Conservation (phyloP, 2,888 invertebrate species). For the Serripes groenlandicus region DNA sequence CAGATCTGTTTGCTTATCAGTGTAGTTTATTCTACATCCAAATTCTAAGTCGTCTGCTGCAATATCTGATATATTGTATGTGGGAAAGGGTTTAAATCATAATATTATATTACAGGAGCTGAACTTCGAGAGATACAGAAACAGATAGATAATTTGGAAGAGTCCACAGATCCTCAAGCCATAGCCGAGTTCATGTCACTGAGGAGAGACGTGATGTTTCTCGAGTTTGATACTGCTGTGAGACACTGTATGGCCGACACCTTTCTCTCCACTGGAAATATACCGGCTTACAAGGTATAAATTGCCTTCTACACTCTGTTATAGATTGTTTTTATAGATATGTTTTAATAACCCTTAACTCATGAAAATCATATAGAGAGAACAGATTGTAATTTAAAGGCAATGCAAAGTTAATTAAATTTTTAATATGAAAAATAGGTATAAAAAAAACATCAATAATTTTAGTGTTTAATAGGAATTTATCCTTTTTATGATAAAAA, state of each 20-base stretch:
- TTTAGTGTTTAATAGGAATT: too few relatives aligned
- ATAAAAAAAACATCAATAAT: too few relatives aligned
- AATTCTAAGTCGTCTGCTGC: too few relatives aligned
- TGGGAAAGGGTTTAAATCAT: not conserved
- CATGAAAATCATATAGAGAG: too few relatives aligned
- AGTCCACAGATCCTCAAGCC: constrained; percentile 77
- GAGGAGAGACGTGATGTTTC: constrained; percentile 85
- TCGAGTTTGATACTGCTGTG: constrained; percentile 85
- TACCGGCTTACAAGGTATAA: constrained; percentile 83
- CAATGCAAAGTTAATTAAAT: too few relatives aligned
- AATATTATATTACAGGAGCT: constrained; percentile 74
- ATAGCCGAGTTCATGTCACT: constrained; percentile 82
- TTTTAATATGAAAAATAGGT: not conserved
- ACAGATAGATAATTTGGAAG: constrained; percentile 82
- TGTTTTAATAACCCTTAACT: too few relatives aligned
- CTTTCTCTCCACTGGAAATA: constrained; percentile 85
- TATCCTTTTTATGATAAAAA: too few relatives aligned
- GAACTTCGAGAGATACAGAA: constrained; percentile 85
- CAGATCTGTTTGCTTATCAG: too few relatives aligned
- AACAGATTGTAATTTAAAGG: too few relatives aligned
- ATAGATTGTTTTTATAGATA: too few relatives aligned
- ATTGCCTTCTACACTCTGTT: too few relatives aligned
- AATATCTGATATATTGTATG: not conserved
- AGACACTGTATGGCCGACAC: constrained; percentile 84
- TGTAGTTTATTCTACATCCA: too few relatives aligned